These are phyloP conservation scores for Xiphorhynchus erythropygius DNA, from an alignment of 2,797 vertebrate genomes.

Conservation along the genomic window DNA sequence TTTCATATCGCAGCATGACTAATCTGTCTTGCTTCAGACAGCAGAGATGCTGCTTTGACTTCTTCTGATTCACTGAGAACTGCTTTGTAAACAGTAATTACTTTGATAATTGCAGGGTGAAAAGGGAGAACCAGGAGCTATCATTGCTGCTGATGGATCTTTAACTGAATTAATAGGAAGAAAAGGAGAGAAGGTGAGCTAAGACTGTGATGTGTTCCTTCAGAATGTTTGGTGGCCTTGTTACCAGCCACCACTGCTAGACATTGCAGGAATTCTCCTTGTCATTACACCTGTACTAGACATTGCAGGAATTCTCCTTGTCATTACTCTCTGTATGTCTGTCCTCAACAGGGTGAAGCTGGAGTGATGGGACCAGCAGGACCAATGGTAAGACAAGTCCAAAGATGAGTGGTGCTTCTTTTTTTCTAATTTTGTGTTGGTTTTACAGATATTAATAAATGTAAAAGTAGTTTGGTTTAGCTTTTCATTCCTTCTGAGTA, in stretches of 20 bases:
- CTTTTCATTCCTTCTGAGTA: neutral
- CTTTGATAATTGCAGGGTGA: conserved; percentile 83
- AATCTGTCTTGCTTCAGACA: neutral
- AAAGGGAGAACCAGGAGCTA: conserved; percentile 86
- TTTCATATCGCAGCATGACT: neutral
- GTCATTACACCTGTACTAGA: neutral
- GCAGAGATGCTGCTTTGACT: neutral
- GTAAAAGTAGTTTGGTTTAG: neutral
- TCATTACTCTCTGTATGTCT: neutral
- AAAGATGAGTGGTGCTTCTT: neutral
- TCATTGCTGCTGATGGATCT: conserved; percentile 78
- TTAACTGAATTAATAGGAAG: conserved; percentile 74
- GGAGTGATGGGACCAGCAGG: conserved; percentile 78
- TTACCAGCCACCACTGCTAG: neutral
- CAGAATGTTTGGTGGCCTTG: neutral
- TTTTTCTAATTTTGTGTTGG: neutral
- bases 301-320: neutral
- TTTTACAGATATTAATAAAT: neutral
- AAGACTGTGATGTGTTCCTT: neutral
- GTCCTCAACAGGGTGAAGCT: conserved; percentile 80
- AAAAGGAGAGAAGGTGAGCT: conserved; percentile 81
- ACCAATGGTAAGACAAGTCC: conserved; percentile 73
- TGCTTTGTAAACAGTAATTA: neutral
- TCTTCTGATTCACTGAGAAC: neutral
- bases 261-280: neutral